Base-by-base conservation (phyloP, 92 coral and sea anemone species). In the Meandrina meandrites region DNA sequence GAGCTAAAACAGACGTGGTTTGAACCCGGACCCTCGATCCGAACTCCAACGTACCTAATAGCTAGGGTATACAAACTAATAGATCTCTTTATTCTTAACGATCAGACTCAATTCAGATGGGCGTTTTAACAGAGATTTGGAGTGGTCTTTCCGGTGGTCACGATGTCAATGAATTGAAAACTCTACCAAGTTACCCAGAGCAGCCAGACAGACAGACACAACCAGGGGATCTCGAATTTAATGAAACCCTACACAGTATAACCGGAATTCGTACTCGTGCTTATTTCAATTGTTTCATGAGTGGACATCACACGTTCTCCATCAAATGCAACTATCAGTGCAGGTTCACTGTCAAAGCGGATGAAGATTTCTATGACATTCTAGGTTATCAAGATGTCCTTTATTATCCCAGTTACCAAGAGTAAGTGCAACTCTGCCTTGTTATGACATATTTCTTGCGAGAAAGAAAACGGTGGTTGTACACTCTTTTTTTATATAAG, bases 81-180 rank as follows among this genome's bases (percentile, higher is more conserved):
- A 69, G 1, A 69, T 30, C 35, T 15, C 75, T 69, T 16, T 69
- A 2, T 5, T 30, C 31, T 16, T 14, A 21, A 69, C 14, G 28
- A 27, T 18, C 75, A 69, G 75, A 69, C 18, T 32, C 75, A 30
- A 17, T 69, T 69, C 75, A 69, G 75, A 69, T 15, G 37, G 79
- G 79, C 18, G 79, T 75, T 7, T 75, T 37, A 14, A 75, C 34
- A 11, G 79, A 75, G 54, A 75, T 24, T 16, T 75, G 79, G 79
- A 75, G 28, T 22, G 56, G 56, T 4, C 79, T 75, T 75, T 24
- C 56, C 8, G 30, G 8, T 75, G 79, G 79, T 42, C 17, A 37
- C 17, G 30, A 75, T 37, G 51, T 75, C 5, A 35, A 35, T 37
- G 79, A 75, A n/a, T 24, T 75, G 56, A 36, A 75, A 21, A 40